Evolutionary conservation across 1,140 invertebrate species (phyloP), one percentile per base, ranked within the genome.

Genomic region (Wiebesia pumilae): DNA sequence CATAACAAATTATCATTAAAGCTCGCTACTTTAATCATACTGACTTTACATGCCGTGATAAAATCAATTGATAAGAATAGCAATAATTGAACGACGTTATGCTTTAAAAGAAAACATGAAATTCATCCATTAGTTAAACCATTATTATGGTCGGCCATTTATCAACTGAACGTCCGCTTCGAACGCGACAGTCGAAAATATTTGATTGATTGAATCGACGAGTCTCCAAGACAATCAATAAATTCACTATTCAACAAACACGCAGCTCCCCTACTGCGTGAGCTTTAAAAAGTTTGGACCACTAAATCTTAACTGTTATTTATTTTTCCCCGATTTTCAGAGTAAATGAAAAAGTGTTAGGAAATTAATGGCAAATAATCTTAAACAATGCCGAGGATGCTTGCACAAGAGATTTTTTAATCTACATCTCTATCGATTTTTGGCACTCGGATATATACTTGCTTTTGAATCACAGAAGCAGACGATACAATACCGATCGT

Each of bases 171-270:
- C 12, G 30, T 51, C 3, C 4, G 65, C 35, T 19, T 30, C n/a
- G 16, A 71, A 71, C 9, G 43, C 19, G n/a, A 16, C 27, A 69
- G 80, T 69, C 24, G 69, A 33, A 71, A 83, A 30, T 82, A 71
- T 82, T 83, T 73, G 69, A 83, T 82, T 51, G 65, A 82, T 83
- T 73, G 27, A 83, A 83, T 83, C 47, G 69, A 73, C 43, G 47
- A 71, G 35, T 43, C 24, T 83, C 58, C 21, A 83, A 58, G 24
- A 82, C 47, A 38, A 54, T n/a, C 24, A 35, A 51, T 83, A 73
- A 83, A 71, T 10, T 73, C 16, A 73, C 30, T 83, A 83, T 38
- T 83, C 24, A 58, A 69, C 58, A 71, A 83, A 38, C 73, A 83
- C 81, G 47, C 47, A 83, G 38, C 24, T 54, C 0, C 58, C 47